Conservation (phyloP, 2,797 vertebrate species). For the Pteronotus mesoamericanus region DNA sequence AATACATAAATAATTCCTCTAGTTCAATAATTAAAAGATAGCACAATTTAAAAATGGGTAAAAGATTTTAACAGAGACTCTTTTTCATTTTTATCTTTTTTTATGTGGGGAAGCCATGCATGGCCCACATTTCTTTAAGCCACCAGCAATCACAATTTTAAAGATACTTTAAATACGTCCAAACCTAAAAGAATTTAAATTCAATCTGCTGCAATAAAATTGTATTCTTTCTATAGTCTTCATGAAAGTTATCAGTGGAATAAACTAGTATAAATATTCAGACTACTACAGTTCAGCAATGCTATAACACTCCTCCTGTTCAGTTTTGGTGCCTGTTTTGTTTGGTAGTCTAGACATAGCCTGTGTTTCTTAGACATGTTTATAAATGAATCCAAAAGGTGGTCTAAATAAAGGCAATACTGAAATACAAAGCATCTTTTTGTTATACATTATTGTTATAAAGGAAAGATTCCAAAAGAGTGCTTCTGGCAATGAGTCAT, state of each 20-base stretch:
- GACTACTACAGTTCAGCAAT: background rate
- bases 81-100: conserved; percentile 2
- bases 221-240: background rate
- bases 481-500: conserved; percentile 70
- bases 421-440: conserved; percentile 70
- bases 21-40: background rate
- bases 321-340: background rate
- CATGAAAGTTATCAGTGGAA: background rate
- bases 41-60: background rate
- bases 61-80: background rate
- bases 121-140: background rate
- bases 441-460: conserved; percentile 61
- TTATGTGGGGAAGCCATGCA: background rate
- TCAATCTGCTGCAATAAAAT: background rate
- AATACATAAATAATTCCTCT: background rate
- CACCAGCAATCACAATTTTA: background rate
- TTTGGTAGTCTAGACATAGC: conserved; percentile 68
- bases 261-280: background rate
- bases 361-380: conserved; percentile 69
- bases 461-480: conserved; percentile 63
- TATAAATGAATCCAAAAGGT: conserved; percentile 65
- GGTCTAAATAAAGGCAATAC: conserved; percentile 65
- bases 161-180: background rate
- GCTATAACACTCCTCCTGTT: background rate
- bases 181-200: conserved; percentile 15